These are phyloP conservation scores for Montipora foliosa DNA, from an alignment of 64 coral and sea anemone genomes.

Conservation along the genomic window DNA sequence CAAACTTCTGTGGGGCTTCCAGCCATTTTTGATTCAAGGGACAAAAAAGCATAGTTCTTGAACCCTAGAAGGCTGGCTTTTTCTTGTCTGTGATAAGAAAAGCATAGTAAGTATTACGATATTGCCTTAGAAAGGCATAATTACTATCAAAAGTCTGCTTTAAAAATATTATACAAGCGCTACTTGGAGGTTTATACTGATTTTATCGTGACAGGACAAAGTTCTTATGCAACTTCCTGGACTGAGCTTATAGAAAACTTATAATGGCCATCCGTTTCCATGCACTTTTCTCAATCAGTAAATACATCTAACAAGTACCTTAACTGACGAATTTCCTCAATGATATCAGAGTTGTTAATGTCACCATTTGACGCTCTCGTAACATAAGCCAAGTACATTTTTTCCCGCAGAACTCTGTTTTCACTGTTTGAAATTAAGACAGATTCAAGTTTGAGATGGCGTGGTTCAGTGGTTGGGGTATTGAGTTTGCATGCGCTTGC, in stretches of 20 bases:
- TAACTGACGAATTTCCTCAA: slow-evolving; percentile 87
- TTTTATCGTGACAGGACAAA: too few relatives aligned
- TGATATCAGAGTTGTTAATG: slow-evolving; percentile 75
- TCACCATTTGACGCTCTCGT: slow-evolving; percentile 79
- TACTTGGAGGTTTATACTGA: too few relatives aligned
- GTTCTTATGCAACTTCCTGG: too few relatives aligned
- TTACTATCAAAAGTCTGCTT: too few relatives aligned
- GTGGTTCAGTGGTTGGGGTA: too few relatives aligned
- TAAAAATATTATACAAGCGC: too few relatives aligned
- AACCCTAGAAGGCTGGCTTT: slow-evolving; percentile 85
- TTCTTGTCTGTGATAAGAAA: slow-evolving; percentile 52
- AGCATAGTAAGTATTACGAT: not conserved
- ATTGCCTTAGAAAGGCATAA: too few relatives aligned
- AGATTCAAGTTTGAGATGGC: too few relatives aligned
- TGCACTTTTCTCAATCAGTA: not conserved
- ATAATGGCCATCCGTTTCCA: not conserved
- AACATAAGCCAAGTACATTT: slow-evolving; percentile 81
- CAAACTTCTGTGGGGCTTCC: slow-evolving; percentile 78
- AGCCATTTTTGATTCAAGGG: slow-evolving; percentile 92
- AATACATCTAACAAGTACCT: slow-evolving; percentile 45
- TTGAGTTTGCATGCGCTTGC: too few relatives aligned
- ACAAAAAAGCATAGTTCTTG: slow-evolving; percentile 78
- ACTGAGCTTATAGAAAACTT: too few relatives aligned
- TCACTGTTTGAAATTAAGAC: slow-evolving; percentile 44
- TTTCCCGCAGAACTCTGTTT: slow-evolving; percentile 71